These are phyloP conservation scores for Lepidothrix coronata DNA, from an alignment of 2,113 vertebrate species.

Conservation along the genomic window DNA sequence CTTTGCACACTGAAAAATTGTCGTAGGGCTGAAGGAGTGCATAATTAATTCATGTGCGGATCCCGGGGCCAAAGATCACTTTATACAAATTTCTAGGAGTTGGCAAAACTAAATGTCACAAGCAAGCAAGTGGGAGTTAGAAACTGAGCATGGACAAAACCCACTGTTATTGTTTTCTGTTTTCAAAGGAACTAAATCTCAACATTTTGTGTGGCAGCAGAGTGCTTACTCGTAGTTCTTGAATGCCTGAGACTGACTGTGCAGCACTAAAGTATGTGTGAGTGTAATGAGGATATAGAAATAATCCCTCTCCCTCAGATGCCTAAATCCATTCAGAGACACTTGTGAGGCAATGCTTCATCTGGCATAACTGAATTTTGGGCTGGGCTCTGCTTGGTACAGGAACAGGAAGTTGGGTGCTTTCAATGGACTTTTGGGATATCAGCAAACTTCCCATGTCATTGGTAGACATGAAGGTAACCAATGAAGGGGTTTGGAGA, in stretches of 20 bases:
- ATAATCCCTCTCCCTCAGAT: background rate
- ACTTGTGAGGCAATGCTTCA: background rate
- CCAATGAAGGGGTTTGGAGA: background rate
- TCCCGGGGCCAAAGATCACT: background rate
- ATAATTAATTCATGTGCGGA: background rate
- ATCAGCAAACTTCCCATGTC: background rate
- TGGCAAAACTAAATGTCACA: conserved; percentile 35
- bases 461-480: background rate
- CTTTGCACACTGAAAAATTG: background rate
- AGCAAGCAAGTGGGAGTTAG: background rate
- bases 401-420: background rate
- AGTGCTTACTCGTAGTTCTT: background rate
- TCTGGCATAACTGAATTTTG: background rate
- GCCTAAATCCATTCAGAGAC: background rate
- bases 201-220: background rate
- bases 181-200: background rate
- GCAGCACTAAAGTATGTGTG: fast-evolving
- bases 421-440: background rate
- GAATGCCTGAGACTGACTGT: background rate
- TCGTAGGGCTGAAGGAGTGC: background rate
- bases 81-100: background rate
- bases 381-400: background rate
- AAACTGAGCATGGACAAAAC: background rate
- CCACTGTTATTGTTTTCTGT: background rate
- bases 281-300: background rate